A percentile compares a stretch with the other conserved stretches of the same genome.
These are phyloP conservation scores for Melanotaenia nigrans DNA, from an alignment of 2,797 vertebrate species.

Conservation along the genomic window DNA sequence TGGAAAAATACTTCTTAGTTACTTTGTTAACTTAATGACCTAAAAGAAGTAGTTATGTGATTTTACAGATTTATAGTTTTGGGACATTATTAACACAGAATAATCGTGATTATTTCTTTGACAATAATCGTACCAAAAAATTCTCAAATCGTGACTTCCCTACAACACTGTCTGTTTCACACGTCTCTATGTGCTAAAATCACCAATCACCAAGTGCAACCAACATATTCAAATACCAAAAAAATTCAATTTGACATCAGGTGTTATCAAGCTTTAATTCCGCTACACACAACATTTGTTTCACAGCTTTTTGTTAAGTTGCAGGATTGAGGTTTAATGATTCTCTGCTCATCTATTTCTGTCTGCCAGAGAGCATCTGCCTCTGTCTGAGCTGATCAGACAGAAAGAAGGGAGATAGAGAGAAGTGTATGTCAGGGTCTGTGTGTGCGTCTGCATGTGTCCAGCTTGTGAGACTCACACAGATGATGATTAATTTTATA, in stretches of 20 bases:
- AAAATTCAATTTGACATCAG: conserved; percentile 2
- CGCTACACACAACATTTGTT: background rate
- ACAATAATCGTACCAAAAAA: too few relatives aligned
- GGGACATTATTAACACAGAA: too few relatives aligned
- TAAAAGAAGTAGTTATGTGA: too few relatives aligned
- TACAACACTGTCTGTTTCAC: background rate
- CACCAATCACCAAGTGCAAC: background rate
- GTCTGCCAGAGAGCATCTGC: conserved; percentile 60
- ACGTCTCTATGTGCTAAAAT: background rate
- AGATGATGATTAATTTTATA: conserved; percentile 63
- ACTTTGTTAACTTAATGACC: too few relatives aligned
- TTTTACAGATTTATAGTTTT: too few relatives aligned
- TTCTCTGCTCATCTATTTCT: conserved; percentile 49
- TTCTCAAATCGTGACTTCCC: too few relatives aligned
- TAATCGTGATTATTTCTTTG: too few relatives aligned
- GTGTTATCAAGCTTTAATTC: conserved; percentile 21
- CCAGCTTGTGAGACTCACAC: conserved; percentile 15
- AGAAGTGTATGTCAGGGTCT: conserved; percentile 1
- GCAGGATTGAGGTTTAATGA: conserved; percentile 26
- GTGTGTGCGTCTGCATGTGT: background rate
- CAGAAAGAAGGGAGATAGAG: conserved; percentile 17
- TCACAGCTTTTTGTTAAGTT: conserved; percentile 11
- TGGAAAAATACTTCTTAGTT: too few relatives aligned
- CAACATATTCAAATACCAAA: background rate
- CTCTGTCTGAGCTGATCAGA: conserved; percentile 52